Percentiles rank a stretch among this genome's conserved stretches.
Conservation (phyloP, 2,888 invertebrate species). For the Callinectes sapidus region DNA sequence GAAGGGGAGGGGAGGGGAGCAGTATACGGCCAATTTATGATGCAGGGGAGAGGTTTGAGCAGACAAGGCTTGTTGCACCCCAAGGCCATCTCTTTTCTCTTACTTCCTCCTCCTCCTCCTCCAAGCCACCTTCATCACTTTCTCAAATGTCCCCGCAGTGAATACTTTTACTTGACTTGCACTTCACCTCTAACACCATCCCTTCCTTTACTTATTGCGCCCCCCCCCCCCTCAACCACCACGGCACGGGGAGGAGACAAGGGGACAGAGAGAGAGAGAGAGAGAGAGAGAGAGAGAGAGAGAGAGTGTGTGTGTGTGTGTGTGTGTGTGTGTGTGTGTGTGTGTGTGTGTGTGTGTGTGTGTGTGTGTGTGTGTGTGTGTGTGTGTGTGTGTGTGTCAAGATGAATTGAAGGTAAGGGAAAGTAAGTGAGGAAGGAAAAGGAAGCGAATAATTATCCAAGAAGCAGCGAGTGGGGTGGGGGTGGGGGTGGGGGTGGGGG, state of each 20-base stretch:
- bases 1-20: background rate
- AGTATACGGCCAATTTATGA: constrained; percentile 26
- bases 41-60: background rate
- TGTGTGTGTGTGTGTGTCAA: no score
- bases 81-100: background rate
- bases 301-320: background rate
- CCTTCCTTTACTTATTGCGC: constrained; percentile 9
- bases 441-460: background rate
- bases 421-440: background rate
- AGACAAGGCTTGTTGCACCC: constrained; percentile 4
- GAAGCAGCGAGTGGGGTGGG: background rate
- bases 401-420: background rate
- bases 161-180: background rate
- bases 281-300: background rate
- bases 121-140: constrained; percentile 2
- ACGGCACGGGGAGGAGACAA: background rate
- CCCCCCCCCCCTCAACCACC: no score
- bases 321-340: no score
- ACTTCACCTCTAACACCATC: background rate
- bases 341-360: no score
- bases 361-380: no score
- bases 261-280: background rate
- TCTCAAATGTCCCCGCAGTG: constrained; percentile 15
- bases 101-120: background rate
- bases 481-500: no score